These are phyloP conservation scores for Acleris emargana DNA, from an alignment of 2,888 invertebrate species.

Conservation along the genomic window DNA sequence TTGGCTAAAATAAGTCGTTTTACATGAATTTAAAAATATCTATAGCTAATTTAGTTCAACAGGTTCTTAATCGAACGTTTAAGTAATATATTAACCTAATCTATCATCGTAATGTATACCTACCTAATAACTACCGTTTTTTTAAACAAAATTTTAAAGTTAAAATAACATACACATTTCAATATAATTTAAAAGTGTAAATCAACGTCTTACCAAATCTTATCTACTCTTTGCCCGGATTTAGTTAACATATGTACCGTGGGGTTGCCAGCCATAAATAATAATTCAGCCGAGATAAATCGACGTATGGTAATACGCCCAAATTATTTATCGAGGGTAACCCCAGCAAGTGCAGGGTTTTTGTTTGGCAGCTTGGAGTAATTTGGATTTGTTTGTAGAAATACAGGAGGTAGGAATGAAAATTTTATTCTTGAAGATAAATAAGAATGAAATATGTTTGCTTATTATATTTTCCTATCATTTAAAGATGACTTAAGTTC, in stretches of 20 bases:
- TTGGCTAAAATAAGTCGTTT: too few species aligned
- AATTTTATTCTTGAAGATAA: not conserved
- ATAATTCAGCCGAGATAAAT: constrained; percentile 81
- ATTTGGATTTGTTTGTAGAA: not conserved
- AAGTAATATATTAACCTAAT: too few species aligned
- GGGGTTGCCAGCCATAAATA: constrained; percentile 72
- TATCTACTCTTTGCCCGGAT: constrained; percentile 51
- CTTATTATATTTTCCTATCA: too few species aligned
- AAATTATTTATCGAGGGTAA: constrained; percentile 81
- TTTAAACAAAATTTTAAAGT: too few species aligned
- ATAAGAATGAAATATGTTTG: too few species aligned
- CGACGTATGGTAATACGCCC: constrained; percentile 81
- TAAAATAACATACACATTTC: too few species aligned
- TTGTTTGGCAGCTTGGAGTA: constrained; percentile 7
- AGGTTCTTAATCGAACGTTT: too few species aligned
- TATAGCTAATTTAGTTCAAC: too few species aligned
- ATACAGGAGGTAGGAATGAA: not conserved
- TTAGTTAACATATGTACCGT: constrained; percentile 77
- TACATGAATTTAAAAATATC: too few species aligned
- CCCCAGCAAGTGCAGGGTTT: constrained; percentile 20
- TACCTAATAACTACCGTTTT: too few species aligned
- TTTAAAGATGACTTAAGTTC: too few species aligned
- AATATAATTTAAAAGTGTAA: not conserved
- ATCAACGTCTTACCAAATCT: constrained; percentile 21
- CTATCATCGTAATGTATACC: not conserved